phyloP scores from a whole-genome alignment of 2,888 invertebrate genomes.

The Esperia sulphurella region DNA sequence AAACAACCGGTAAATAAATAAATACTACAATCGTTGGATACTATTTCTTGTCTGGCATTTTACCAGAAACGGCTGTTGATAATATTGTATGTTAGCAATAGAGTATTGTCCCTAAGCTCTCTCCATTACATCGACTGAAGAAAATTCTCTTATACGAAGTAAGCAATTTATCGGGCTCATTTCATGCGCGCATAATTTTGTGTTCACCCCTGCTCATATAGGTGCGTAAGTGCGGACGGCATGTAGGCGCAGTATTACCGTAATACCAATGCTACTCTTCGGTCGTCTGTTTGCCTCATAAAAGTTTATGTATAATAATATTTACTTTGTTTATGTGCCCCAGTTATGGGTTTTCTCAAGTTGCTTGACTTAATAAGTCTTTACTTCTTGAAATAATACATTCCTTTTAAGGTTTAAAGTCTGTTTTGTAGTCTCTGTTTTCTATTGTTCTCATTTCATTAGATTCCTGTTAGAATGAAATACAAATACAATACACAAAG shows the following conservation, averaged over 20 bases:
- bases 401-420: too few species aligned
- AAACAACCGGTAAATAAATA: not conserved
- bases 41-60: not conserved
- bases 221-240: not conserved
- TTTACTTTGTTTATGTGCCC: not conserved
- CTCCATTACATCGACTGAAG: not conserved
- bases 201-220: not conserved
- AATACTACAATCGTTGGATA: not conserved
- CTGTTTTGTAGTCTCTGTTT: too few species aligned
- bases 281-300: not conserved
- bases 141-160: not conserved
- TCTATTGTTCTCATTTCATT: too few species aligned
- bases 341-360: too few species aligned
- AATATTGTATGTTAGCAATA: not conserved
- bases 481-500: too few species aligned
- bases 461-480: too few species aligned
- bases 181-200: conserved; percentile 12
- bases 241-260: too few species aligned
- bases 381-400: too few species aligned
- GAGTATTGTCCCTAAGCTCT: not conserved
- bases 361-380: too few species aligned
- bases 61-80: not conserved
- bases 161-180: conserved; percentile 17
- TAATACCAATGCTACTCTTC: too few species aligned
- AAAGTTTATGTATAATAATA: not conserved